Percentiles rank a stretch among this genome's conserved stretches.
These are phyloP conservation scores for Cichladusa arquata DNA, from an alignment of 2,113 vertebrate genomes.

Conservation along the genomic window DNA sequence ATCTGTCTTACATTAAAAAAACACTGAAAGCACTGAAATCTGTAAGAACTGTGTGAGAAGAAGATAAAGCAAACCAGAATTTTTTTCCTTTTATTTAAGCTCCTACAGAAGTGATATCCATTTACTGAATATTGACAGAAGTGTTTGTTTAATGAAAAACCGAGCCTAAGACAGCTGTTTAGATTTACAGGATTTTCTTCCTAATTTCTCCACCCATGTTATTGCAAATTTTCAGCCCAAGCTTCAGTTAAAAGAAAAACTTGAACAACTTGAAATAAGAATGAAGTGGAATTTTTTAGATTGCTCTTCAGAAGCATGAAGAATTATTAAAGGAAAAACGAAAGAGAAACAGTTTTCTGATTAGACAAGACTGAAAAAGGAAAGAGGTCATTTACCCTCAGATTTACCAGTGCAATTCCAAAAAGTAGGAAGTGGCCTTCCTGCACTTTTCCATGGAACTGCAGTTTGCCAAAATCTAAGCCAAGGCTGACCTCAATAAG, in stretches of 20 bases:
- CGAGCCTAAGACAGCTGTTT: not conserved
- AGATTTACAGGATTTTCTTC: not conserved
- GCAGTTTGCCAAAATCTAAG: not conserved
- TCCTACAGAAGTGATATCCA: not conserved
- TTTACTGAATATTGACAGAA: not conserved
- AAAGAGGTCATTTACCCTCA: not conserved
- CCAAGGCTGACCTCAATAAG: rapidly evolving
- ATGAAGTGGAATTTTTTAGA: not conserved
- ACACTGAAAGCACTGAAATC: not conserved
- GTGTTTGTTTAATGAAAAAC: not conserved
- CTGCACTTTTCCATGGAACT: not conserved
- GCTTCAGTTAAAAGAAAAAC: not conserved
- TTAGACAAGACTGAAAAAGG: not conserved
- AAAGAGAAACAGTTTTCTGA: not conserved
- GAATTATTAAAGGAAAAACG: not conserved
- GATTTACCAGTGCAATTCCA: not conserved
- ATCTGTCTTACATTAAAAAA: not conserved
- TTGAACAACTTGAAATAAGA: not conserved
- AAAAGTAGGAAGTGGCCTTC: not conserved
- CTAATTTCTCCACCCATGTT: not conserved
- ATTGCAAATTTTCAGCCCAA: not conserved
- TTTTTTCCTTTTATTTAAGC: not conserved
- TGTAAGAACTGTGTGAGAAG: not conserved
- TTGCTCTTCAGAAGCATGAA: not conserved
- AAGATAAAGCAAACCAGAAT: not conserved